A percentile compares a stretch with the other conserved stretches of the same genome.
Conservation (phyloP, 2,888 invertebrate species). For the Lysandra bellargus region DNA sequence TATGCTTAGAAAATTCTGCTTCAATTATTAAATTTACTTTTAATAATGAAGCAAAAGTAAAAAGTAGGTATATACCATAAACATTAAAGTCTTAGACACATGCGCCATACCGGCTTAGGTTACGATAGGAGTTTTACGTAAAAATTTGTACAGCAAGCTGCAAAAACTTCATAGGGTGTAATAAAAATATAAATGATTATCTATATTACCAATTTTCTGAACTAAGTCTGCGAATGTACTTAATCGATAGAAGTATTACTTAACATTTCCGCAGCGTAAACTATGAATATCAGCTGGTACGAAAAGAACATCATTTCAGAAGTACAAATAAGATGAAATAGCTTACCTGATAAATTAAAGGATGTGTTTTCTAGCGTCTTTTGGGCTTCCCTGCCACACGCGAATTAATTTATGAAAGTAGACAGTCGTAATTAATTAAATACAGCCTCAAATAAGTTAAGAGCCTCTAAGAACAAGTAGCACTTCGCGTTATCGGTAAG, state of each 20-base stretch:
- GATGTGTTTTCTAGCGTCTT: slow-evolving; percentile 1
- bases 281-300: not conserved
- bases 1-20: too few species aligned
- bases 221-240: not conserved
- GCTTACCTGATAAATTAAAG: slow-evolving; percentile 17
- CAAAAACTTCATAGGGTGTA: not conserved
- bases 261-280: not conserved
- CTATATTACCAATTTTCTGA: not conserved
- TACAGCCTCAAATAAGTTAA: not conserved
- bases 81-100: too few species aligned
- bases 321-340: not conserved
- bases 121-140: not conserved
- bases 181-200: not conserved
- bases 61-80: too few species aligned
- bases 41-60: too few species aligned
- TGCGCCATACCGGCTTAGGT: too few species aligned
- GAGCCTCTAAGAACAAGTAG: not conserved
- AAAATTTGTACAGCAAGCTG: not conserved
- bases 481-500: not conserved
- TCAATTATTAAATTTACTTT: too few species aligned
- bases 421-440: not conserved
- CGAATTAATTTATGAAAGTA: not conserved
- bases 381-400: not conserved
- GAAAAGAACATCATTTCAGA: not conserved
- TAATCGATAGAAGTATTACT: slow-evolving; percentile 2